Evolutionary conservation across 1,140 invertebrate genomes (phyloP).

Genomic region (Physella acuta): DNA sequence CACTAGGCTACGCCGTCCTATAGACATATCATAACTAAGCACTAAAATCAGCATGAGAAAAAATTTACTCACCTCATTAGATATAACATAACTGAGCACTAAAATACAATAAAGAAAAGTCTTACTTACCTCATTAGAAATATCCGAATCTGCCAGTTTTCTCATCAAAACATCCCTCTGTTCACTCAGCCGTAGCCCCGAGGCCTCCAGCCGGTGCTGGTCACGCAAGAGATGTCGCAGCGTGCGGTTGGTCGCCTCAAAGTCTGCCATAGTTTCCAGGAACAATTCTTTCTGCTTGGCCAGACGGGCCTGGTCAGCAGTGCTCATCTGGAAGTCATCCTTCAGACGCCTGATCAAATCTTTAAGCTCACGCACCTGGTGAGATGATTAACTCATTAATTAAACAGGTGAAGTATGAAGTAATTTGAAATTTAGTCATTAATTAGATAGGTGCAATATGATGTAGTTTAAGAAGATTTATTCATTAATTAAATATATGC

Average conservation of each 20-base stretch:
- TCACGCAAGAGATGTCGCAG: slow-evolving; percentile 51
- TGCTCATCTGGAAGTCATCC: slow-evolving; percentile 44
- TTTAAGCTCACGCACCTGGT: slow-evolving; percentile 35
- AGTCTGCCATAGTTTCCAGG: slow-evolving; percentile 54
- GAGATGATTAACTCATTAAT: too few species aligned
- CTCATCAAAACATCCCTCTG: slow-evolving; percentile 53
- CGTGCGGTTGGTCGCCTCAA: slow-evolving; percentile 54
- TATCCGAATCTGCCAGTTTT: slow-evolving; percentile 49
- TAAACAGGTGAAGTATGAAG: too few species aligned
- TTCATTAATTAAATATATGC: too few species aligned
- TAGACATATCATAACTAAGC: too few species aligned
- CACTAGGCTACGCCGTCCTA: too few species aligned
- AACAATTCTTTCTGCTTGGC: slow-evolving; percentile 53
- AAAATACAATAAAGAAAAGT: too few species aligned
- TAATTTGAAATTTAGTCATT: too few species aligned
- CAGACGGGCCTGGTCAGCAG: slow-evolving; percentile 40
- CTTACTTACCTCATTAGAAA: slow-evolving; percentile 46
- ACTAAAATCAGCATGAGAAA: neutral
- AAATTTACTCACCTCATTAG: neutral
- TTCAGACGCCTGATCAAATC: slow-evolving; percentile 43
- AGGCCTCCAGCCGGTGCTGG: slow-evolving; percentile 52
- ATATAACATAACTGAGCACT: too few species aligned
- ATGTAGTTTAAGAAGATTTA: too few species aligned
- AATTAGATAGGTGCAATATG: too few species aligned
- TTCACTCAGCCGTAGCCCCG: slow-evolving; percentile 44